Percentiles rank a stretch among this genome's conserved stretches.
Evolutionary conservation across 2,797 vertebrate species (phyloP).

Genomic region (Caiman crocodilus): DNA sequence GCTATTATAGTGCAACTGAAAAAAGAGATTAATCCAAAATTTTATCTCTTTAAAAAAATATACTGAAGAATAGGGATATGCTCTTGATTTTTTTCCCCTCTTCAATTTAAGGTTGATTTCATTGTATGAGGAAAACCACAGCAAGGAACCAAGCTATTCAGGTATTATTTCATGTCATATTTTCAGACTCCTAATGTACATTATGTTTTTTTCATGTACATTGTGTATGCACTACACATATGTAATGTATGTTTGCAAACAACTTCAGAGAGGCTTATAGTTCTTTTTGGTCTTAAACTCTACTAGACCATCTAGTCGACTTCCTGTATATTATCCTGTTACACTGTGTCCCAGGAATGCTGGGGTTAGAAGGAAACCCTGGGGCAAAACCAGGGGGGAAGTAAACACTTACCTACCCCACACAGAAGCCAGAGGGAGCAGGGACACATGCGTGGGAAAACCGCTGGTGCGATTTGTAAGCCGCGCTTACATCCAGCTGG

Average conservation of each 20-base stretch:
- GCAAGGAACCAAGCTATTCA: constrained; percentile 77
- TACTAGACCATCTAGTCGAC: neutral
- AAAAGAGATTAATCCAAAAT: neutral
- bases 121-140: constrained; percentile 84
- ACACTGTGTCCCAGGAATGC: too few relatives aligned
- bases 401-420: too few relatives aligned
- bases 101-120: constrained; percentile 89
- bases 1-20: neutral
- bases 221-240: neutral
- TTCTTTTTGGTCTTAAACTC: neutral
- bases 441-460: too few relatives aligned
- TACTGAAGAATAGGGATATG: neutral
- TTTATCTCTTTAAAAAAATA: neutral
- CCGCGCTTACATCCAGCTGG: neutral
- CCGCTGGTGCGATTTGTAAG: too few relatives aligned
- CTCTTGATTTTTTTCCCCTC: constrained; percentile 24
- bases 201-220: neutral
- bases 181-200: neutral
- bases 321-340: neutral
- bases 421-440: too few relatives aligned
- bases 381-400: too few relatives aligned
- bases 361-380: too few relatives aligned
- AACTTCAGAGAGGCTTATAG: neutral
- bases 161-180: constrained; percentile 79
- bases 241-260: neutral